Evolutionary conservation across 2,888 invertebrate species (phyloP).

Genomic region (Hirtodrosophila histrioides): DNA sequence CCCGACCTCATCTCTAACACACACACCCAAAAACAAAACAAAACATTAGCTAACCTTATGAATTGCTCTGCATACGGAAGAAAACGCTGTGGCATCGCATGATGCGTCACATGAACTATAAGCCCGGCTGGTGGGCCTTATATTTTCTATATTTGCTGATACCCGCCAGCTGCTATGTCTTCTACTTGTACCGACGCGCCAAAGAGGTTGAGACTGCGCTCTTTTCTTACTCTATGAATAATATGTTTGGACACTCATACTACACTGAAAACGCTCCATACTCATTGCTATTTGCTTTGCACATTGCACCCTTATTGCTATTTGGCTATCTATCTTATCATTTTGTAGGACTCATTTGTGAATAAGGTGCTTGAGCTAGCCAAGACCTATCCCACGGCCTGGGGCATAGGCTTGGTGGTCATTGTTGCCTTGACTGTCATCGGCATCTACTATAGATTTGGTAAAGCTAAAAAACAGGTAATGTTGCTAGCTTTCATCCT

Average conservation of each 20-base stretch:
- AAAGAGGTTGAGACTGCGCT: conserved; percentile 86
- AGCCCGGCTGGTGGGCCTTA: conserved; percentile 91
- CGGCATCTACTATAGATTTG: conserved; percentile 83
- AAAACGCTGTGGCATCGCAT: conserved; percentile 90
- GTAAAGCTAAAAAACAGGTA: conserved; percentile 85
- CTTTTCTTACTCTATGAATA: conserved; percentile 7
- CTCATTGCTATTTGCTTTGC: conserved; percentile 39
- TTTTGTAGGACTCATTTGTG: conserved; percentile 90
- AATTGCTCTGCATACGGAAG: conserved; percentile 79
- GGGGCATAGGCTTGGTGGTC: conserved; percentile 92
- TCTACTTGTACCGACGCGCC: conserved; percentile 87
- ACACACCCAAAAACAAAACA: not conserved
- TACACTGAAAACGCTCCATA: conserved; percentile 21
- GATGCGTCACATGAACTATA: conserved; percentile 90
- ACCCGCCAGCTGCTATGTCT: conserved; percentile 89
- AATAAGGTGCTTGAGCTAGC: conserved; percentile 90
- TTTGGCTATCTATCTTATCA: conserved; percentile 49
- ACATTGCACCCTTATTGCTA: conserved; percentile 60
- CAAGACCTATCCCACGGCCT: conserved; percentile 95
- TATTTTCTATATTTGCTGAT: conserved; percentile 91
- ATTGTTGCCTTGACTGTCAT: conserved; percentile 91
- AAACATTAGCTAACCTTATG: conserved; percentile 25
- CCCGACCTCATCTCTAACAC: too few species aligned
- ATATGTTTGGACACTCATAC: conserved; percentile 19
- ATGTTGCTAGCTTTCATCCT: conserved; percentile 51